These are phyloP conservation scores for Hyperoplus immaculatus DNA, from an alignment of 2,797 vertebrate species.

Conservation along the genomic window DNA sequence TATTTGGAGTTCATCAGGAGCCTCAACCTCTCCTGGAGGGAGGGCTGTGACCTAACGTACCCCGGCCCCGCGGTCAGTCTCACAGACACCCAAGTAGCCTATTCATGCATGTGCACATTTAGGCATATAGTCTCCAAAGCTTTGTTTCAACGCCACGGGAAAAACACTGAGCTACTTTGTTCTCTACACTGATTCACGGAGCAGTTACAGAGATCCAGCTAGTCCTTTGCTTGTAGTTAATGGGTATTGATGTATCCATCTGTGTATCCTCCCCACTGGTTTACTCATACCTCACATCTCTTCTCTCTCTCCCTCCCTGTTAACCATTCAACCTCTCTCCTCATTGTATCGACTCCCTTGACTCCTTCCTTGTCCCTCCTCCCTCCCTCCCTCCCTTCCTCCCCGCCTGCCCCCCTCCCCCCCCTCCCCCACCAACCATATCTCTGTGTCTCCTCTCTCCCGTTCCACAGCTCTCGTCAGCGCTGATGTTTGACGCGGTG, in stretches of 20 bases:
- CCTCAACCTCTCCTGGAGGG: constrained; percentile 96
- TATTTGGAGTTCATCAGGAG: constrained; percentile 93
- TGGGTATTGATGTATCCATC: constrained; percentile 78
- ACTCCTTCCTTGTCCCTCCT: constrained; percentile 33
- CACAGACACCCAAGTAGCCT: neutral
- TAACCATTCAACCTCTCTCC: constrained; percentile 58
- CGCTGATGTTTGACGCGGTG: constrained; percentile 94
- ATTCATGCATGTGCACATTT: constrained; percentile 29
- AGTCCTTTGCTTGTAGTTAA: constrained; percentile 72
- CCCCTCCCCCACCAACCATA: neutral
- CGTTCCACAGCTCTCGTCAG: constrained; percentile 89
- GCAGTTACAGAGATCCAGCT: constrained; percentile 66
- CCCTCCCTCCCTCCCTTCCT: neutral
- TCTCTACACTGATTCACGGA: constrained; percentile 63
- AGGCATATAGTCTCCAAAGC: constrained; percentile 48
- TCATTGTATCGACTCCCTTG: constrained; percentile 44
- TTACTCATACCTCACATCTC: constrained; percentile 61
- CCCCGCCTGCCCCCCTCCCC: neutral
- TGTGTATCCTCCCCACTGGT: constrained; percentile 65
- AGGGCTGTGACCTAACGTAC: constrained; percentile 91
- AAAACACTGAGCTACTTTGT: constrained; percentile 58
- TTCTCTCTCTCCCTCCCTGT: constrained; percentile 39
- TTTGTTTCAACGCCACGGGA: constrained; percentile 57
- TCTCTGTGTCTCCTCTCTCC: constrained; percentile 28
- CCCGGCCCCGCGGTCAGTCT: constrained; percentile 83